Conservation (phyloP, 2,797 vertebrate species). For the Champsocephalus gunnari region DNA sequence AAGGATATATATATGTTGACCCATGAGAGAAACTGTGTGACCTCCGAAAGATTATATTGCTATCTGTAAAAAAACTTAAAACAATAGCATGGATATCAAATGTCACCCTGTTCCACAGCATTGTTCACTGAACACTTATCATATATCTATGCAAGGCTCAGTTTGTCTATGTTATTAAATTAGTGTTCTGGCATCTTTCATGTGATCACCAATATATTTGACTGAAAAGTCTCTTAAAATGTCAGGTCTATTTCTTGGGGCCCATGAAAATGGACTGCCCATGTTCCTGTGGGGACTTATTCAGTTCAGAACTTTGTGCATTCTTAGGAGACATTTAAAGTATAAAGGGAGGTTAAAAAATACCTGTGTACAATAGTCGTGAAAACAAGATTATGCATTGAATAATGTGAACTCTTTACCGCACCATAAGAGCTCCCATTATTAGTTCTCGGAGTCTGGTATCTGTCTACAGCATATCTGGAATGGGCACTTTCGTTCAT, state of each 20-base stretch:
- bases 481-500: conserved; percentile 36
- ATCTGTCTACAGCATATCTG: conserved; percentile 45
- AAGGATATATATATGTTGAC: conserved; percentile 7
- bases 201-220: conserved; percentile 9
- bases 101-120: conserved; percentile 1
- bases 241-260: conserved; percentile 32
- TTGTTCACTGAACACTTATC: neutral
- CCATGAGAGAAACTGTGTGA: conserved; percentile 14
- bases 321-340: conserved; percentile 11
- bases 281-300: conserved; percentile 11
- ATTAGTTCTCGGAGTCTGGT: conserved; percentile 20
- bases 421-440: conserved; percentile 11
- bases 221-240: conserved; percentile 22
- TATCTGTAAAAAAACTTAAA: conserved; percentile 2
- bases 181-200: conserved; percentile 24
- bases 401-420: conserved; percentile 4
- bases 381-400: neutral
- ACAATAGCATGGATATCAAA: conserved; percentile 3
- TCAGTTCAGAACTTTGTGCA: neutral
- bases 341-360: neutral
- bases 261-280: conserved; percentile 12
- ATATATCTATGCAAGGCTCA: neutral
- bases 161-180: conserved; percentile 15
- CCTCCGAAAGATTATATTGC: conserved; percentile 21
- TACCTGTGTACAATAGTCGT: neutral